Conservation (phyloP, 2,797 vertebrate genomes). For the Girardinus metallicus region DNA sequence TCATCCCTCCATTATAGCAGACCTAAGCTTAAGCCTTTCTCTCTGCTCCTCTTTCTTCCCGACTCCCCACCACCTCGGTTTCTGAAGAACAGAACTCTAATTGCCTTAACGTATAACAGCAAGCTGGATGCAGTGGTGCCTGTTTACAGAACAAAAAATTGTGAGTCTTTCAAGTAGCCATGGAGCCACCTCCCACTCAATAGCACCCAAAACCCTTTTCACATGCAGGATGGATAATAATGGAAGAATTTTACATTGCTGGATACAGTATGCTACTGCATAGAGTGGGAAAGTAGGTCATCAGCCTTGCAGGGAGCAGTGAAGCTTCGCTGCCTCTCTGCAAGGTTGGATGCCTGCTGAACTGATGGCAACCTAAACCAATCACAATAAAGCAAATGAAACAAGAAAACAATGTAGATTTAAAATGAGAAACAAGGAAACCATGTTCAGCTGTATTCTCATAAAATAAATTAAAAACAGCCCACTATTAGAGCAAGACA, state of each 20-base stretch:
- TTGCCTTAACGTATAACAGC: slow-evolving; percentile 6
- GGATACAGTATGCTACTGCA: slow-evolving; percentile 52
- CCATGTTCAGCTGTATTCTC: slow-evolving; percentile 10
- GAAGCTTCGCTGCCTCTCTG: slow-evolving; percentile 49
- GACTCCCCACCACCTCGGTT: slow-evolving; percentile 7
- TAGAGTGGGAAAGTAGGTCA: slow-evolving; percentile 74
- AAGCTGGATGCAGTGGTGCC: slow-evolving; percentile 16
- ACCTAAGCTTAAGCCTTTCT: slow-evolving; percentile 26
- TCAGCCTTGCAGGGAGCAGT: slow-evolving; percentile 53
- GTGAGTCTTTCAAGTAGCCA: slow-evolving; percentile 32
- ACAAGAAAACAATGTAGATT: slow-evolving; percentile 12
- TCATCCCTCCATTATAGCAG: not conserved
- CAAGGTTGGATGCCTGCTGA: slow-evolving; percentile 42
- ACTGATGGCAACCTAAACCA: slow-evolving; percentile 24
- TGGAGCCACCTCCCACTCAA: not conserved
- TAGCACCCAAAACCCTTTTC: slow-evolving; percentile 21
- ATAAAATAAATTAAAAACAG: slow-evolving; percentile 23
- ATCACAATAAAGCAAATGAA: slow-evolving; percentile 22
- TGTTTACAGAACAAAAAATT: slow-evolving; percentile 10
- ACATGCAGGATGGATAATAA: slow-evolving; percentile 41
- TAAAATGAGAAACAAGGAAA: slow-evolving; percentile 18
- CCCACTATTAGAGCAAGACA: slow-evolving; percentile 3
- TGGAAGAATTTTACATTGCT: slow-evolving; percentile 60
- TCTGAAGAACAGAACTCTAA: slow-evolving; percentile 4
- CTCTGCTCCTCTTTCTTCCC: slow-evolving; percentile 16